A percentile compares a stretch with the other conserved stretches of the same genome.
phyloP scores from a whole-genome alignment of 2,888 invertebrate genomes.

The Melanchra persicariae region DNA sequence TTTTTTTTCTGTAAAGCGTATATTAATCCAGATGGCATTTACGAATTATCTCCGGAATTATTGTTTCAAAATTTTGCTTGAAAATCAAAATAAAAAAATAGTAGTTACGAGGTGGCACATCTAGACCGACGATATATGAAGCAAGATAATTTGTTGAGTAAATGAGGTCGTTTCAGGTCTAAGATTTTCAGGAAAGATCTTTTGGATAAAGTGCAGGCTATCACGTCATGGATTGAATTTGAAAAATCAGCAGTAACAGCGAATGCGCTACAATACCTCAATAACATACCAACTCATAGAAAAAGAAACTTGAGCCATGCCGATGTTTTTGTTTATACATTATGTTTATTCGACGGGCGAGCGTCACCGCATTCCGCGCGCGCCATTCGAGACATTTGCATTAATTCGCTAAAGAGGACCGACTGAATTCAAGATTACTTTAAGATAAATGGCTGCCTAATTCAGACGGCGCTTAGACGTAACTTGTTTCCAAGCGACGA shows the following conservation, averaged over 20 bases:
- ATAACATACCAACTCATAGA: slow-evolving; percentile 31
- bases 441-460: slow-evolving; percentile 77
- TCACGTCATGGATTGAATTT: background rate
- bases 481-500: slow-evolving; percentile 74
- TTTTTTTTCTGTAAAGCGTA: no score
- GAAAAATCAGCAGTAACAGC: slow-evolving; percentile 13
- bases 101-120: no score
- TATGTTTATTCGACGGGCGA: slow-evolving; percentile 67
- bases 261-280: background rate
- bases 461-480: slow-evolving; percentile 79
- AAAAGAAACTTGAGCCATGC: slow-evolving; percentile 55
- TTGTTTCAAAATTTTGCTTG: no score
- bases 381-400: slow-evolving; percentile 77
- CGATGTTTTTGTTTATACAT: slow-evolving; percentile 76
- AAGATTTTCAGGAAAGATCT: no score
- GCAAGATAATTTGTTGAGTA: no score
- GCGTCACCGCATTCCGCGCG: slow-evolving; percentile 79
- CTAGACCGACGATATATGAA: no score
- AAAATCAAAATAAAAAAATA: no score
- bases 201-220: background rate
- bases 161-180: no score
- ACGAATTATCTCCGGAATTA: no score
- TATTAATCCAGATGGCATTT: no score
- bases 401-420: slow-evolving; percentile 81
- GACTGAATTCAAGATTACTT: slow-evolving; percentile 76